Evolutionary conservation across 2,888 invertebrate genomes (phyloP).

Genomic region (Caenorhabditis uteleia): DNA sequence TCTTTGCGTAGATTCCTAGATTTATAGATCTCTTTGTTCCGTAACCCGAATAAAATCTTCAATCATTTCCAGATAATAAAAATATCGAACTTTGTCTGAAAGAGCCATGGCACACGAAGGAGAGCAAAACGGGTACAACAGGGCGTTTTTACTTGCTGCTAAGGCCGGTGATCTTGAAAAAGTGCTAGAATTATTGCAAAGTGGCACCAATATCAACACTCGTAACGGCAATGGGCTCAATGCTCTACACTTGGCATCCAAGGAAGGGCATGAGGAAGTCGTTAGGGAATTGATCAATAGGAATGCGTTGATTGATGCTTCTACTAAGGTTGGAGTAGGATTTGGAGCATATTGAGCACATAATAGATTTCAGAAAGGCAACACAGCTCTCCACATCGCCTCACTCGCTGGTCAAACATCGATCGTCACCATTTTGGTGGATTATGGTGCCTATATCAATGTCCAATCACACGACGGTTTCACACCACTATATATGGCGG

Average conservation of each 20-base stretch:
- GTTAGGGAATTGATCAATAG: conserved; percentile 89
- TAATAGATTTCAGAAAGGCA: conserved; percentile 80
- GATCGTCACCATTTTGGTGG: conserved; percentile 90
- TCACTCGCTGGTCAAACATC: conserved; percentile 90
- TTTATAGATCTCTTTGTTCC: too few relatives aligned
- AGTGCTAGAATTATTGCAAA: conserved; percentile 89
- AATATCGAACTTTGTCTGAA: neutral
- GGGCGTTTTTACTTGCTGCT: conserved; percentile 90
- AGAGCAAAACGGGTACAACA: conserved; percentile 15
- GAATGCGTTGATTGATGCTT: conserved; percentile 93
- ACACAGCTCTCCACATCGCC: conserved; percentile 97
- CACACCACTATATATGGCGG: conserved; percentile 98
- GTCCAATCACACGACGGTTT: conserved; percentile 91
- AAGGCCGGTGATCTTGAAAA: conserved; percentile 95
- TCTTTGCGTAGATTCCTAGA: too few relatives aligned
- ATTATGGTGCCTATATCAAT: conserved; percentile 94
- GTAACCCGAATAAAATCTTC: too few relatives aligned
- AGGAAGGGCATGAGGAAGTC: conserved; percentile 91
- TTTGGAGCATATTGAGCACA: neutral
- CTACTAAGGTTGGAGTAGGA: conserved; percentile 79
- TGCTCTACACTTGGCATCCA: conserved; percentile 95
- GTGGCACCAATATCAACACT: conserved; percentile 93
- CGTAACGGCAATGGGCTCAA: conserved; percentile 99
- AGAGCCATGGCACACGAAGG: conserved; percentile 26
- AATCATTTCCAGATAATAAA: too few relatives aligned